Conservation (phyloP, 2,888 invertebrate genomes). For the Tipula helvola region DNA sequence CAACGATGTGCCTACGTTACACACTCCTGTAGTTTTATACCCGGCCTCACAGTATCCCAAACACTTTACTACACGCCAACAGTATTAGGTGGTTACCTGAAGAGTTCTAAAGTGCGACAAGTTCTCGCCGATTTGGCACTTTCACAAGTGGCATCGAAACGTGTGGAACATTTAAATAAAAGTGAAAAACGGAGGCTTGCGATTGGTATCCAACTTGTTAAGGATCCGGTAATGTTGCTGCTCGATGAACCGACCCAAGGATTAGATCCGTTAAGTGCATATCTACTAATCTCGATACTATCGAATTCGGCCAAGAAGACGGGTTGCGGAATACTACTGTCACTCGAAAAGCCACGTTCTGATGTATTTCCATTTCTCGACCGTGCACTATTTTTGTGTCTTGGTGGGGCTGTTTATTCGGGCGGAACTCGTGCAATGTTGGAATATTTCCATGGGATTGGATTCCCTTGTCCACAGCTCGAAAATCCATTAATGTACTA, state of each 20-base stretch:
- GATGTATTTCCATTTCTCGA: constrained; percentile 95
- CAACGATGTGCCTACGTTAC: constrained; percentile 81
- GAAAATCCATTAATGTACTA: constrained; percentile 99
- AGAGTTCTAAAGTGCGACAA: constrained; percentile 77
- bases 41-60: constrained; percentile 79
- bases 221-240: constrained; percentile 84
- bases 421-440: constrained; percentile 86
- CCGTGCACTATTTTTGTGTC: constrained; percentile 74
- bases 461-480: constrained; percentile 91
- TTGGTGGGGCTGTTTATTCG: constrained; percentile 84
- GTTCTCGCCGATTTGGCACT: constrained; percentile 88
- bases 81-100: constrained; percentile 63
- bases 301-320: constrained; percentile 84
- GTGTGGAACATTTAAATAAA: constrained; percentile 69
- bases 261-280: constrained; percentile 88
- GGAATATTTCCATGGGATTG: constrained; percentile 89
- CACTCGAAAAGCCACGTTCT: constrained; percentile 85
- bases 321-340: constrained; percentile 78
- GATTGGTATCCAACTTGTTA: constrained; percentile 83
- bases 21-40: constrained; percentile 71
- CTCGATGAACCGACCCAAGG: constrained; percentile 92
- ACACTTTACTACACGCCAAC: constrained; percentile 69
- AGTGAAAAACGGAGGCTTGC: constrained; percentile 83
- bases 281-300: constrained; percentile 85
- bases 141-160: constrained; percentile 76